Conservation (phyloP, 2,113 vertebrate genomes). For the Centropus bengalensis region DNA sequence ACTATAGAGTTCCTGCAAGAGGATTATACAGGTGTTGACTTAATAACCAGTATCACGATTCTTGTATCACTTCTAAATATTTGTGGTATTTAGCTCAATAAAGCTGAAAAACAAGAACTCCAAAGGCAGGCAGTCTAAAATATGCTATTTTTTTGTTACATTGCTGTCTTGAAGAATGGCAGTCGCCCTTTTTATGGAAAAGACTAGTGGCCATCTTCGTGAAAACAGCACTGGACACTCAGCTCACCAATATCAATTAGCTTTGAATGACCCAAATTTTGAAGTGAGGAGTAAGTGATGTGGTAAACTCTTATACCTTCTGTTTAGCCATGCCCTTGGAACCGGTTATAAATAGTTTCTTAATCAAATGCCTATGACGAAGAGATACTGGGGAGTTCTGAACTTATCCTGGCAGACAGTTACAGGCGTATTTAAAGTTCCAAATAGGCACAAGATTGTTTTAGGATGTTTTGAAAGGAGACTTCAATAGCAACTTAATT, state of each 20-base stretch:
- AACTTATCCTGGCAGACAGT: background rate
- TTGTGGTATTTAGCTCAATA: background rate
- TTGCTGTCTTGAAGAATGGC: background rate
- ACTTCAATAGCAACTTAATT: constrained; percentile 11
- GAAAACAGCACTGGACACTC: background rate
- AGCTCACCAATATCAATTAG: background rate
- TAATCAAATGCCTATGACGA: background rate
- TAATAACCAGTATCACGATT: background rate
- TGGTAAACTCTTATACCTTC: background rate
- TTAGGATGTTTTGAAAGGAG: constrained; percentile 10
- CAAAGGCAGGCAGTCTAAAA: background rate
- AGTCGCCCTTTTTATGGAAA: background rate
- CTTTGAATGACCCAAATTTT: background rate
- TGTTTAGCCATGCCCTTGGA: background rate
- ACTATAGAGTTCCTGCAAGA: background rate
- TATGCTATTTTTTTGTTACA: background rate
- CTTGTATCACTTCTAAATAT: background rate
- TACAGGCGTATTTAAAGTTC: background rate
- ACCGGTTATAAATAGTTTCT: background rate
- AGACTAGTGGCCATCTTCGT: rapidly evolving
- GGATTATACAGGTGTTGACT: background rate
- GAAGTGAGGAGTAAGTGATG: background rate
- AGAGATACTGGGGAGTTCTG: background rate
- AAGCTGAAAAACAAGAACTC: background rate
- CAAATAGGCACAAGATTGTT: background rate